phyloP scores from a whole-genome alignment of 2,888 invertebrate species.

The Synanthedon myopaeformis region DNA sequence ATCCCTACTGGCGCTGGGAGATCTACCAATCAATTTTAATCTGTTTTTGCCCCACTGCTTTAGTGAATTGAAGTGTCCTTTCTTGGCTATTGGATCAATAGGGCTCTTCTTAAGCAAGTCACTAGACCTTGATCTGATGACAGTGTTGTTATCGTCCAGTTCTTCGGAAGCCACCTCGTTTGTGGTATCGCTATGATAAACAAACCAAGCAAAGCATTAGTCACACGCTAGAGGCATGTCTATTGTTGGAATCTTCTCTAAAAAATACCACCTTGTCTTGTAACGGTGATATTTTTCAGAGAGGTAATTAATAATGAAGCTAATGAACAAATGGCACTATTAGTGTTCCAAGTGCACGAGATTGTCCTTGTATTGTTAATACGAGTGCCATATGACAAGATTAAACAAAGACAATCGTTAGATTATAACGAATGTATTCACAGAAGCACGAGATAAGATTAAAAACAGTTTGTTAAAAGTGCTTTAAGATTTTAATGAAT shows the following conservation, averaged over 20 bases:
- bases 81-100: conserved; percentile 64
- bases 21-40: conserved; percentile 78
- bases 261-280: conserved; percentile 55
- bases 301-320: conserved; percentile 60
- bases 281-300: conserved; percentile 50
- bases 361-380: conserved; percentile 40
- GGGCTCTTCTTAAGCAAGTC: conserved; percentile 80
- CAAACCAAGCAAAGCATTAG: conserved; percentile 72
- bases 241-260: conserved; percentile 39
- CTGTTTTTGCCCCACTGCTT: conserved; percentile 89
- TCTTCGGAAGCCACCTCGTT: conserved; percentile 66
- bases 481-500: conserved; percentile 43
- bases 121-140: conserved; percentile 79
- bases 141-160: conserved; percentile 62
- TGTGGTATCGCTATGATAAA: conserved; percentile 68
- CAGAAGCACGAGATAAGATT: conserved; percentile 60
- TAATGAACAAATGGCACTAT: conserved; percentile 65
- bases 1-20: conserved; percentile 68
- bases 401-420: conserved; percentile 54
- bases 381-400: conserved; percentile 9
- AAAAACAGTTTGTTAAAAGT: conserved; percentile 58
- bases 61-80: conserved; percentile 82
- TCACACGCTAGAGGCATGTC: conserved; percentile 67
- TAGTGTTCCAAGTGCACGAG: conserved; percentile 63
- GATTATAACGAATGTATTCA: conserved; percentile 57